phyloP scores from a whole-genome alignment of 2,797 vertebrate genomes.

The Tenualosa thibaudeaui region DNA sequence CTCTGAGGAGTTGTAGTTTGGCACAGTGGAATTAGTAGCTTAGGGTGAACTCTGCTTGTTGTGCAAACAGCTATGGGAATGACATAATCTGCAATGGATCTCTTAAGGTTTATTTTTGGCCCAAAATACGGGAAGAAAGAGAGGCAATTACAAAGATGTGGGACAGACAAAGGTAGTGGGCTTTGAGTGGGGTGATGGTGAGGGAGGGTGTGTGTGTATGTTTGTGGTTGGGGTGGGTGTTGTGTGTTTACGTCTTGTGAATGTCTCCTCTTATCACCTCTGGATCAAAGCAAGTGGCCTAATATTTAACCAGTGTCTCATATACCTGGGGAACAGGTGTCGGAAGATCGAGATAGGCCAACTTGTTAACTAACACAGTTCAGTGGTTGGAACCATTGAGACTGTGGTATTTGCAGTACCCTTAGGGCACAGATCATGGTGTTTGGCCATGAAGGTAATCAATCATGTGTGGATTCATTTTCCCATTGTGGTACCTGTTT shows the following conservation, averaged over 20 bases:
- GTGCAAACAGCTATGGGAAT: conserved; percentile 44
- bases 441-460: neutral
- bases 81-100: neutral
- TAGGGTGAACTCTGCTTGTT: conserved; percentile 30
- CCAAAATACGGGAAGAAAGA: neutral
- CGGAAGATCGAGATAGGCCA: conserved; percentile 39
- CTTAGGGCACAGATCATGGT: neutral
- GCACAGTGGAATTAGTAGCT: neutral
- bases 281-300: conserved; percentile 56
- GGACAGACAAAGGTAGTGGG: neutral
- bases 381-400: conserved; percentile 23
- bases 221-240: neutral
- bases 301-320: conserved; percentile 60
- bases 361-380: conserved; percentile 28
- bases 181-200: neutral
- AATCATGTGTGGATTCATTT: neutral
- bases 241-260: conserved; percentile 48
- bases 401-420: neutral
- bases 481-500: neutral
- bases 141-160: neutral
- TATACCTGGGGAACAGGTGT: conserved; percentile 49
- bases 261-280: conserved; percentile 57
- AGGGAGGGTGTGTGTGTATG: neutral
- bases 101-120: conserved; percentile 1
- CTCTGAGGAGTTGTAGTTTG: neutral